Conservation (phyloP, 2,888 invertebrate species). For the Minunthozetes semirufus region DNA sequence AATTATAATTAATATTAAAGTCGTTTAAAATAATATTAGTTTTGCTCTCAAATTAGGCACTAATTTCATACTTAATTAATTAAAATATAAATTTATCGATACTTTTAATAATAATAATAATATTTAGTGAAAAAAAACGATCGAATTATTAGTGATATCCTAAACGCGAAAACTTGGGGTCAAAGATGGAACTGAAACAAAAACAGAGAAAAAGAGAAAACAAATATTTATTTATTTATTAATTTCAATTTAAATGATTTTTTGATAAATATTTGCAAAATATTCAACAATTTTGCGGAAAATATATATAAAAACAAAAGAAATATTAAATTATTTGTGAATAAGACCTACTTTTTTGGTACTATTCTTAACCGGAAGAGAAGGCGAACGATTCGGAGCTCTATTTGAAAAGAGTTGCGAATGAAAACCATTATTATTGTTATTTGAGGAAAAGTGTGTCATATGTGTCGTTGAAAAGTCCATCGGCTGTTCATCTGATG, state of each 20-base stretch:
- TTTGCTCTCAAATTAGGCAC: background rate
- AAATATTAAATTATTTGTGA: background rate
- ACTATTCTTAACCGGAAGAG: constrained; percentile 32
- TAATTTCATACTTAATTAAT: background rate
- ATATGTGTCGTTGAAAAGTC: background rate
- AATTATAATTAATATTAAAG: too few relatives aligned
- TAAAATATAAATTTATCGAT: constrained; percentile 7
- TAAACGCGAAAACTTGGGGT: constrained; percentile 2
- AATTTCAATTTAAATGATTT: background rate
- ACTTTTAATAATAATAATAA: background rate
- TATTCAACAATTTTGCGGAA: background rate
- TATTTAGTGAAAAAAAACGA: background rate
- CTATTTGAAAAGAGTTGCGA: background rate
- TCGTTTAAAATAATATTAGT: background rate
- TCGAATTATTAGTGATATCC: background rate
- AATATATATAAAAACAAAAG: background rate
- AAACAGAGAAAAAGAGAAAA: constrained; percentile 3
- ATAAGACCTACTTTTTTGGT: constrained; percentile 14
- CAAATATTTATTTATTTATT: background rate
- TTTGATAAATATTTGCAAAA: background rate
- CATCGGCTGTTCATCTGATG: too few relatives aligned
- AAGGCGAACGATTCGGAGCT: constrained; percentile 29
- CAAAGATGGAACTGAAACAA: constrained; percentile 22
- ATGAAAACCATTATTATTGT: background rate
- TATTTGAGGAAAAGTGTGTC: background rate